Conservation (phyloP, 2,888 invertebrate species). For the Torymus tubicola region DNA sequence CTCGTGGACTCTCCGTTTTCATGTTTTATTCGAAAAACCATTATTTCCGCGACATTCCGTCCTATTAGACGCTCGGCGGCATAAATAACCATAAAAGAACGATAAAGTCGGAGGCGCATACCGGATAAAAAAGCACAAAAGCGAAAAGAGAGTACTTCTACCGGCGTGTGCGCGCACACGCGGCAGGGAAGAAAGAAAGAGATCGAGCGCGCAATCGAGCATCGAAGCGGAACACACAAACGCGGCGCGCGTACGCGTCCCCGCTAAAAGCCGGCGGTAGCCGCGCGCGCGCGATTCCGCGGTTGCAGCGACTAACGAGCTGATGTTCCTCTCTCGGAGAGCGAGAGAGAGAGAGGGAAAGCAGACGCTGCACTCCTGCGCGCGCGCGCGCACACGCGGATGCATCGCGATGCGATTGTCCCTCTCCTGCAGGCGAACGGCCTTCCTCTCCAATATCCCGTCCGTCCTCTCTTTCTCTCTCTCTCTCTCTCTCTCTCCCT, state of each 20-base stretch:
- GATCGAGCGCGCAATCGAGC: constrained; percentile 38
- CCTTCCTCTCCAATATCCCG: constrained; percentile 43
- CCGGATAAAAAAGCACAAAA: constrained; percentile 41
- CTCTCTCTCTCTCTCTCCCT: too few relatives aligned
- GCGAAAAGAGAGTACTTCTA: neutral
- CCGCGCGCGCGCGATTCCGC: constrained; percentile 58
- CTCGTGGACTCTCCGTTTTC: constrained; percentile 15
- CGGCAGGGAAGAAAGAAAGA: constrained; percentile 40
- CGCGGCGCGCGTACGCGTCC: constrained; percentile 1
- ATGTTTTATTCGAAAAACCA: constrained; percentile 56
- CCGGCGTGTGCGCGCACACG: neutral
- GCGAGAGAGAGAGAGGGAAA: neutral
- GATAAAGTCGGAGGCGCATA: constrained; percentile 41
- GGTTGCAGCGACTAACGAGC: constrained; percentile 62
- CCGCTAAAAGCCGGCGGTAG: constrained; percentile 10
- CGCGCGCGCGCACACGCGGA: neutral
- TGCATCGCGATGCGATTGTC: constrained; percentile 42
- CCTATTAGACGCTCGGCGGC: constrained; percentile 52
- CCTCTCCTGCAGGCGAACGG: neutral
- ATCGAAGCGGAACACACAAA: constrained; percentile 33
- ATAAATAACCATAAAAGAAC: constrained; percentile 55
- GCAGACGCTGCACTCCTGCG: neutral
- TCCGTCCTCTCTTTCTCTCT: constrained; percentile 7
- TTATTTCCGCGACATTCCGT: constrained; percentile 55
- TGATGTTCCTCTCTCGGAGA: constrained; percentile 46